Conservation (phyloP, 2,888 invertebrate genomes). For the Callyntrura guangdongensis region DNA sequence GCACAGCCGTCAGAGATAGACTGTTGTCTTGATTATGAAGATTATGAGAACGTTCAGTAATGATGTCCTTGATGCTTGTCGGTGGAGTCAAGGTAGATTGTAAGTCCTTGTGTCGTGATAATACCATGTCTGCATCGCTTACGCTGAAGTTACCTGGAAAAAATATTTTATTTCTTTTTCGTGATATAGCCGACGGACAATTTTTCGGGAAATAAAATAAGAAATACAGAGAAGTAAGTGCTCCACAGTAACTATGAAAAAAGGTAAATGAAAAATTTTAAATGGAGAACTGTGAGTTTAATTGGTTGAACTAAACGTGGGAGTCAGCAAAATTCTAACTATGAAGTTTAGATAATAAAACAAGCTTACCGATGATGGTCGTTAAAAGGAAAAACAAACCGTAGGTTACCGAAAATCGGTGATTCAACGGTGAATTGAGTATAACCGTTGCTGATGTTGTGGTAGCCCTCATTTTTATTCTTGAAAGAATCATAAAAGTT, state of each 20-base stretch:
- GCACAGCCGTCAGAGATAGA: not conserved
- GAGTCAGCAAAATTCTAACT: too few species aligned
- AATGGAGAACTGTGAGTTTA: too few species aligned
- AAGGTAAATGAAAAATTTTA: too few species aligned
- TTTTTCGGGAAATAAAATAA: too few species aligned
- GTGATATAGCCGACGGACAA: too few species aligned
- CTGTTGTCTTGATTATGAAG: not conserved
- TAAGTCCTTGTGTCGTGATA: slow-evolving; percentile 68
- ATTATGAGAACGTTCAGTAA: too few species aligned
- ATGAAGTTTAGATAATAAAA: too few species aligned
- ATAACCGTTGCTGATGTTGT: slow-evolving; percentile 14
- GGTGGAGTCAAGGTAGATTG: not conserved
- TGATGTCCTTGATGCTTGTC: too few species aligned
- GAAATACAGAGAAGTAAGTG: too few species aligned
- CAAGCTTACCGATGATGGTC: slow-evolving; percentile 67
- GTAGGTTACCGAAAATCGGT: slow-evolving; percentile 51
- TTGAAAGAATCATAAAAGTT: too few species aligned
- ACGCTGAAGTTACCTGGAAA: slow-evolving; percentile 83
- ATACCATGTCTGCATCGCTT: slow-evolving; percentile 83
- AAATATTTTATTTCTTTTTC: not conserved
- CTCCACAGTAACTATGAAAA: too few species aligned
- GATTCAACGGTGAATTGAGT: slow-evolving; percentile 35
- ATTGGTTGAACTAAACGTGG: too few species aligned
- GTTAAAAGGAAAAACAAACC: slow-evolving; percentile 57
- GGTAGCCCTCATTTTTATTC: slow-evolving; percentile 52